Base-by-base conservation (phyloP, 2,888 invertebrate genomes). In the Epinotia ramella region DNA sequence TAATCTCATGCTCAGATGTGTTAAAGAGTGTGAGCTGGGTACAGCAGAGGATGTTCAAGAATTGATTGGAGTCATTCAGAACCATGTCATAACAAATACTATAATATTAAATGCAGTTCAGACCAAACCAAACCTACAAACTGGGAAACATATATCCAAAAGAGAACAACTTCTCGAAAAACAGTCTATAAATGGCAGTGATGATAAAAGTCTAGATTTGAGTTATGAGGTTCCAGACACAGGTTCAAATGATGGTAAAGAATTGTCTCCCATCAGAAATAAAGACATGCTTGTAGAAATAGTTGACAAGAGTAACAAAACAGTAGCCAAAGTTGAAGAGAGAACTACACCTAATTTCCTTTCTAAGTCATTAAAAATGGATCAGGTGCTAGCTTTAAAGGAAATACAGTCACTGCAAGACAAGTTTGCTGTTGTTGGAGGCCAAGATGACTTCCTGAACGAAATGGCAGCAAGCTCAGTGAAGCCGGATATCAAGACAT, bases 21-120 rank as follows among this genome's bases (percentile, higher is more conserved):
- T 97, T 0, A 95, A 97, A 79, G 98, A 98, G 81, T 98, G 98
- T 88, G 96, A 96, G 69, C 92, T 98, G 77, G 98, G 98, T 0
- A 95, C 96, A 83, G 87, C 95, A 66, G 91, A 95, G 66, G 93
- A 95, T 56, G 95, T 96, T 80, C 89, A 95, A 81, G 93, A 96
- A 76, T 87, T 95, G n/a, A 86, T 96, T 64, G 78, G 72, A 72
- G 79, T 84, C 60, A 85, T 93, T 79, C 85, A 88, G 78, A 80
- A 87, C 49, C 84, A 91, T 77, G 87, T 88, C 18, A 33, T 62
- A 56, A 62, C 63, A 73, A 79, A 67, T 28, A 77, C 77, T 65
- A 66, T 80, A 44, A 78, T 78, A 65, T 71, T 81, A 28, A 72
- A 46, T 73, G 78, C 73, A 66, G 71, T 70, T 56, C 81, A 81